phyloP scores from a whole-genome alignment of 2,797 vertebrate species.

The Adrianichthys oophorus region DNA sequence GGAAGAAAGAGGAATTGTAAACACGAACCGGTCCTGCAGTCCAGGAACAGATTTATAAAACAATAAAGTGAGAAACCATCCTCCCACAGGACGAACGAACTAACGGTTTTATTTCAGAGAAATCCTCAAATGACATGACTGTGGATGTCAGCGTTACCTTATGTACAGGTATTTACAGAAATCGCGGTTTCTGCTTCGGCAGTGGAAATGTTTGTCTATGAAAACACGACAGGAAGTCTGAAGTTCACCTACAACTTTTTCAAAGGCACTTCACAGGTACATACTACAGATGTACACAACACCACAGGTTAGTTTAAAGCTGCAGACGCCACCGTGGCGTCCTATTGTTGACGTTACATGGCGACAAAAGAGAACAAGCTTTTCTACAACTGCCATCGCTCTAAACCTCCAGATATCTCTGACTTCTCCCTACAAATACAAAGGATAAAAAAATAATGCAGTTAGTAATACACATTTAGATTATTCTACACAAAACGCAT shows the following conservation, averaged over 20 bases:
- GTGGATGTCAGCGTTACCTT: constrained; percentile 88
- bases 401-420: constrained; percentile 45
- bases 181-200: constrained; percentile 84
- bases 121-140: constrained; percentile 83
- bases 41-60: neutral
- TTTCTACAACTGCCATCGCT: constrained; percentile 48
- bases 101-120: constrained; percentile 98
- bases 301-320: constrained; percentile 81
- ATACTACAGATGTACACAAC: constrained; percentile 91
- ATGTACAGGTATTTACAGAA: constrained; percentile 98
- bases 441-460: constrained; percentile 64
- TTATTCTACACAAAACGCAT: constrained; percentile 59
- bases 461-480: constrained; percentile 60
- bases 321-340: constrained; percentile 78
- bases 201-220: constrained; percentile 62
- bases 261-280: constrained; percentile 99
- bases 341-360: constrained; percentile 51
- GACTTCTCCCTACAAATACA: constrained; percentile 42
- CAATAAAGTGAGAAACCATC: constrained; percentile 28
- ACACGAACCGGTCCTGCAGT: neutral
- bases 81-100: constrained; percentile 76
- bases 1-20: no score
- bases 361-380: constrained; percentile 54
- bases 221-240: constrained; percentile 83
- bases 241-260: constrained; percentile 87